Evolutionary conservation across 1,140 invertebrate genomes (phyloP).

Genomic region (Procambarus virginalis): DNA sequence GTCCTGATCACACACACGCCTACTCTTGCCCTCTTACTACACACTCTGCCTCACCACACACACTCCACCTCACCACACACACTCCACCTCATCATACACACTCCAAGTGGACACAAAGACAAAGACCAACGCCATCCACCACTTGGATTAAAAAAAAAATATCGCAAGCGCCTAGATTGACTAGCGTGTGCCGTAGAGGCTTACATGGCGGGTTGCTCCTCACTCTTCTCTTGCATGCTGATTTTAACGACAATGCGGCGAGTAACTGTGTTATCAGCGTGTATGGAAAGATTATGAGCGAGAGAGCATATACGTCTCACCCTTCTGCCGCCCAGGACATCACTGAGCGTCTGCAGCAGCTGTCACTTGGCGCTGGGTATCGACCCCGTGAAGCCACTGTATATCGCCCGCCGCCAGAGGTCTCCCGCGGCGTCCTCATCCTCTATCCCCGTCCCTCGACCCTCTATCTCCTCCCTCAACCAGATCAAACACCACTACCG

Average conservation of each 20-base stretch:
- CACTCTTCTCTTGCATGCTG: background rate
- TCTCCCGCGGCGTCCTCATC: background rate
- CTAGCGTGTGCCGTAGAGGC: no score
- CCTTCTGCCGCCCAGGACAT: slow-evolving; percentile 4
- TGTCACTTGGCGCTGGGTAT: slow-evolving; percentile 33
- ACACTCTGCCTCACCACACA: background rate
- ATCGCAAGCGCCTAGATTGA: no score
- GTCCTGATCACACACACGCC: background rate
- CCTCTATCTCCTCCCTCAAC: background rate
- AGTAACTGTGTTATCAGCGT: background rate
- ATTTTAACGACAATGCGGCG: background rate
- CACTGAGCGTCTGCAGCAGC: slow-evolving; percentile 27
- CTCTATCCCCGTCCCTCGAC: background rate
- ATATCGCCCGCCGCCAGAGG: background rate
- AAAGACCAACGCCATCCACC: background rate
- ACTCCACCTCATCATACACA: background rate
- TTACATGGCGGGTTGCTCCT: background rate
- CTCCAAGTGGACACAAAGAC: background rate
- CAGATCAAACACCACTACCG: background rate
- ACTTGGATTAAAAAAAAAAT: background rate
- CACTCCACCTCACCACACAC: background rate
- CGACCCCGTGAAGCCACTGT: slow-evolving; percentile 8
- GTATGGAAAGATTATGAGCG: background rate
- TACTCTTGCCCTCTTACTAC: background rate
- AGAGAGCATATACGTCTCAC: background rate